Percentiles rank a stretch among this genome's conserved stretches.
Evolutionary conservation across 2,888 invertebrate genomes (phyloP).

Genomic region (Tiphia femorata): DNA sequence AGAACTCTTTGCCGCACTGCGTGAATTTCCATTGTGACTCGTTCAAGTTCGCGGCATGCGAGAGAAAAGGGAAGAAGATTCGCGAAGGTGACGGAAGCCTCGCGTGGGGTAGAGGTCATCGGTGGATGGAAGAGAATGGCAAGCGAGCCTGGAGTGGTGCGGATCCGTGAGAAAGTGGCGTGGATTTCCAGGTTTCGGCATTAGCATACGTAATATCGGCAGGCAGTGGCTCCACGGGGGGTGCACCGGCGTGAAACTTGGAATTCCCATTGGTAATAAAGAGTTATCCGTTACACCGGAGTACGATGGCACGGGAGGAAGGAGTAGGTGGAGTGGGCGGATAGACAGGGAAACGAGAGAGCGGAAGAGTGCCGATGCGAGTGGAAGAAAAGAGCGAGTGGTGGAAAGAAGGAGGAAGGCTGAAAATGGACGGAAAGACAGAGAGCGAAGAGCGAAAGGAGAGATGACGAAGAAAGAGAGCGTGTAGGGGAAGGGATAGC

Average conservation of each 20-base stretch:
- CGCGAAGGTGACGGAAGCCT: neutral
- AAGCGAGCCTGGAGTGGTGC: neutral
- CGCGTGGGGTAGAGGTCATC: neutral
- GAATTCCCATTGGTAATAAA: slow-evolving; percentile 57
- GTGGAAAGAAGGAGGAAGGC: too few species aligned
- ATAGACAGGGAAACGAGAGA: slow-evolving; percentile 2
- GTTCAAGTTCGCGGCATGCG: too few species aligned
- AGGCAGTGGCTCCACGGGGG: slow-evolving; percentile 29
- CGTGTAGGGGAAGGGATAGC: too few species aligned
- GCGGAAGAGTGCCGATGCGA: neutral
- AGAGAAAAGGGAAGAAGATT: neutral
- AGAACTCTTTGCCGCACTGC: too few species aligned
- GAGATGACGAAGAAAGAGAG: too few species aligned
- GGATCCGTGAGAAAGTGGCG: slow-evolving; percentile 33
- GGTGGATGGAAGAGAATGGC: neutral
- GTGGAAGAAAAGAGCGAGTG: neutral
- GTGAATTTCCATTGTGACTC: too few species aligned
- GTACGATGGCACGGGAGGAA: slow-evolving; percentile 8
- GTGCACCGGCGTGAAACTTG: slow-evolving; percentile 36
- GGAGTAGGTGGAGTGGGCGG: slow-evolving; percentile 1
- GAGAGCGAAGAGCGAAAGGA: too few species aligned
- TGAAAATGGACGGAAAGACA: too few species aligned
- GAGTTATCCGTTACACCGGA: slow-evolving; percentile 40
- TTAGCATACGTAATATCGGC: slow-evolving; percentile 56
- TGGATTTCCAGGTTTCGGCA: slow-evolving; percentile 42